Conservation (phyloP, 2,113 vertebrate species). For the Tupaia tana region DNA sequence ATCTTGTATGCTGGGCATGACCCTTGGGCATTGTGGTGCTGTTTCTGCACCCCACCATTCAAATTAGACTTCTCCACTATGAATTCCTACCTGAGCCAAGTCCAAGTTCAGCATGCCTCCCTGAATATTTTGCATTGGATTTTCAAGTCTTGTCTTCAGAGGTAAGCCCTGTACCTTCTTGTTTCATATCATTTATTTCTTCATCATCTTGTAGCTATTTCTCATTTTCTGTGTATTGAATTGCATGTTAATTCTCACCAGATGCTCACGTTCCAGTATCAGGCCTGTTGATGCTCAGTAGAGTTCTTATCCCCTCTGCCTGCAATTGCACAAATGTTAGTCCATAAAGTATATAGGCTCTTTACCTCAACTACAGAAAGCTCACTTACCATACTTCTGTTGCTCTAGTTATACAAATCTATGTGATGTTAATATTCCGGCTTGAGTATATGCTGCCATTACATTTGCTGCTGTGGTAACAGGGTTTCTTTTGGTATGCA, state of each 20-base stretch:
- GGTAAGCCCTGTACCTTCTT: neutral
- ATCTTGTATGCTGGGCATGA: neutral
- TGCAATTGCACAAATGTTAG: neutral
- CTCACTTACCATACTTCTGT: neutral
- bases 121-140: neutral
- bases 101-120: neutral
- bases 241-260: neutral
- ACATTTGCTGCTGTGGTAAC: neutral
- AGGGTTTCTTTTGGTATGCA: neutral
- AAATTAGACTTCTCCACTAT: neutral
- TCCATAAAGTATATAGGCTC: neutral
- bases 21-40: neutral
- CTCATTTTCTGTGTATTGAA: conserved; percentile 16
- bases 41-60: neutral
- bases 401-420: conserved; percentile 13
- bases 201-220: neutral
- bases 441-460: neutral
- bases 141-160: conserved; percentile 38
- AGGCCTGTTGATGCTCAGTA: neutral
- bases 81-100: neutral
- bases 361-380: conserved; percentile 7
- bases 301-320: neutral
- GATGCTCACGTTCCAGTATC: neutral
- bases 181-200: conserved; percentile 7
- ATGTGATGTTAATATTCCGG: neutral